Evolutionary conservation across 2,113 vertebrate genomes (phyloP).

Genomic region (Ailuropoda melanoleuca): DNA sequence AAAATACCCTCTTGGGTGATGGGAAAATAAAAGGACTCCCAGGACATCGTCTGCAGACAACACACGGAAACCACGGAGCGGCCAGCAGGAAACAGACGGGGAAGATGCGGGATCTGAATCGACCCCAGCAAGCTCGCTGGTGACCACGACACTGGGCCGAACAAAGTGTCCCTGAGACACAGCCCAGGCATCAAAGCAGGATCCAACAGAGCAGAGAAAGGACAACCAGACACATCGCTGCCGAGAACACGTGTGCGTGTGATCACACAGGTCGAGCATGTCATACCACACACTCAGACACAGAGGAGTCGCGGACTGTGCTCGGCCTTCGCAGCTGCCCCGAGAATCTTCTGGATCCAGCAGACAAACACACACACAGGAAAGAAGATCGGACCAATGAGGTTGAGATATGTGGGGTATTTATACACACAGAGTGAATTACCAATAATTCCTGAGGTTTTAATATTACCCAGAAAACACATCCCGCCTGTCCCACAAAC

Average conservation of each 20-base stretch:
- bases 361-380: background rate
- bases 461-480: background rate
- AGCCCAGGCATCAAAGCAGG: background rate
- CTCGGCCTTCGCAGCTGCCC: background rate
- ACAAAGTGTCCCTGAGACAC: background rate
- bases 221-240: rapidly evolving
- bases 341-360: background rate
- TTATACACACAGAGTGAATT: background rate
- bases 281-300: background rate
- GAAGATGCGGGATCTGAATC: rapidly evolving
- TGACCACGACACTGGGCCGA: rapidly evolving
- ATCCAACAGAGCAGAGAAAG: background rate
- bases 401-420: background rate
- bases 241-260: rapidly evolving
- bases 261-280: background rate
- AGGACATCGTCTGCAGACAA: rapidly evolving
- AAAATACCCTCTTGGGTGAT: background rate
- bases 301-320: background rate
- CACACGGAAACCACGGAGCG: rapidly evolving
- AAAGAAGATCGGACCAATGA: background rate
- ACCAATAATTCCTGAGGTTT: background rate
- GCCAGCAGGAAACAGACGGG: background rate
- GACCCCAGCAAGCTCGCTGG: background rate
- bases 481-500: background rate
- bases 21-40: background rate